Base-by-base conservation (phyloP, 2,888 invertebrate species). In the Elegia similella region DNA sequence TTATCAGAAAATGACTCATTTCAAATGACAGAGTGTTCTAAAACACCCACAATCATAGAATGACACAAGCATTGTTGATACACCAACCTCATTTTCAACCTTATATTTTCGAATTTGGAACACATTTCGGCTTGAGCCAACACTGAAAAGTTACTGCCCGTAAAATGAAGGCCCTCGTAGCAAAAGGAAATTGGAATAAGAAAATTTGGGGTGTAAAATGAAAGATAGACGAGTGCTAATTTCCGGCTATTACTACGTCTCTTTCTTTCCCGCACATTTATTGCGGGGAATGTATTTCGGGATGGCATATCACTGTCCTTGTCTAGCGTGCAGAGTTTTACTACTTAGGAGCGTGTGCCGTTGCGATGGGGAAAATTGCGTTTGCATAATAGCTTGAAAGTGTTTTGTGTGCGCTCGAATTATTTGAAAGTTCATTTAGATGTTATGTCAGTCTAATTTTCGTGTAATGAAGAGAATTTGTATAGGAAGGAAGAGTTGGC, bases 201-300 rank as follows among this genome's bases (percentile, higher is more conserved):
- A 94, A 94, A 94, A 94, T 94, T 94, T 93, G 93, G 94, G 94
- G 94, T 94, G 94, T 94, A 94, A 94, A 94, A 94, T 94, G 94
- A 94, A 94, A 94, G 94, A 94, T 94, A 94, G 94, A 93, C 93
- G 93, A 93, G 93, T 93, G 91, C 94, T 94, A 94, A 94, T 94
- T 94, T 94, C 94, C 94, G 94, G 93, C 87, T 86, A 88, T 88
- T 89, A 87, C 81, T 88, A 81, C 84, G 86, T 90, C 90, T 89
- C 90, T 88, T 88, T 90, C 92, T 88, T 88, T 89, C 90, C 82
- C 87, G 83, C 82, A 82, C 88, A 84, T 86, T 88, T 88, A 87
- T 88, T 85, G 86, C 81, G 83, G 83, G 75, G 77, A 75, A 74
- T 70, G 80, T 80, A 72, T 75, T 75, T 73, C 72, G 76, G 77